Base-by-base conservation (phyloP, 1,140 invertebrate genomes). In the Triops cancriformis region DNA sequence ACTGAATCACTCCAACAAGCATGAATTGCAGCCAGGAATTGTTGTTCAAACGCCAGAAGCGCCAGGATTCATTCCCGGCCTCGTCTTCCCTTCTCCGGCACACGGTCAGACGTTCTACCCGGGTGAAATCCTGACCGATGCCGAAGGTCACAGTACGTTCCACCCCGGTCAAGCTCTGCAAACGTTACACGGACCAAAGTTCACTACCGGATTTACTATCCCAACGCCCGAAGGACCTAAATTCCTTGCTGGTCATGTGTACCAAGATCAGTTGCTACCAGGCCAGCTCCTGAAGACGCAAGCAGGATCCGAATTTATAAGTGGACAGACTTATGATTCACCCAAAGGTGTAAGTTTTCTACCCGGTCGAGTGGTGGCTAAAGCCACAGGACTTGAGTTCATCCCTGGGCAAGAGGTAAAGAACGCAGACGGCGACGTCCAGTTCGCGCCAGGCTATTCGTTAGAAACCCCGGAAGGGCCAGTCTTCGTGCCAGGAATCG, bases 401-500 rank as follows among this genome's bases (percentile, higher is more conserved):
- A 74, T 81, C 12, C 79, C 79, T 23, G 81, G 81, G n/a, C 78
- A 81, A 72, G 78, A 79, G 28, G 72, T 82, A 14, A 73, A 75
- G 37, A 73, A 31, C n/a, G 75, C 45, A 27, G 80, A 81, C 6
- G 82, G 82, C 11, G 86, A 88, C 78, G 85, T 85, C 81, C 86
- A 87, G 73, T 91, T 91, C 80, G 85, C 90, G 18, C 89, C 90
- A 42, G 90, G 90, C 11, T 90, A 92, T 83, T 90, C 91, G 10
- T 84, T 92, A n/a, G 85, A 89, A 80, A 91, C 90, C 11, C 88
- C 89, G 64, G 84, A 87, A 78, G 91, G 90, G 18, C 84, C 87
- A 4, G 27, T 88, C 76, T 93, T 93, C 83, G 88, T 91, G 73
- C 91, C 92, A 41, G 92, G 92, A 1, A 87, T 92, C 73, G 92